phyloP scores from a whole-genome alignment of 2,888 invertebrate genomes.

The Elmis aenea region DNA sequence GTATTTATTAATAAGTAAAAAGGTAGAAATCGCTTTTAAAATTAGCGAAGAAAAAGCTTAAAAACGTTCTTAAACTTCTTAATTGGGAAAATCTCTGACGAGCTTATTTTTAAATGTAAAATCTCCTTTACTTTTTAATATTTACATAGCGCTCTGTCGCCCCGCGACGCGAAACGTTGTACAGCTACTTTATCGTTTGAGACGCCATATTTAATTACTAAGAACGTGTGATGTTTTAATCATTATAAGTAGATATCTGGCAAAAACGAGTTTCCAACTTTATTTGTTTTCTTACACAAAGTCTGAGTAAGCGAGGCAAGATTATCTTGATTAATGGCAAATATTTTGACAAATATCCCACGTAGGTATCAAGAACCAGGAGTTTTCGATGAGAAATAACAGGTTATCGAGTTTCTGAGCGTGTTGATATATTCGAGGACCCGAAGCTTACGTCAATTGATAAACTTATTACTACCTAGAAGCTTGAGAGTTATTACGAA shows the following conservation, averaged over 20 bases:
- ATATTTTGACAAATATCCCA: slow-evolving; percentile 45
- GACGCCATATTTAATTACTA: slow-evolving; percentile 40
- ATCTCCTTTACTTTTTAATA: slow-evolving; percentile 20
- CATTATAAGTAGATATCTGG: slow-evolving; percentile 42
- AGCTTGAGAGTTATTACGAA: no score
- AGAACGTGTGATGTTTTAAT: slow-evolving; percentile 44
- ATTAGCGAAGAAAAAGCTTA: neutral
- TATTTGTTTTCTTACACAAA: slow-evolving; percentile 43
- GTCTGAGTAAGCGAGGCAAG: slow-evolving; percentile 38
- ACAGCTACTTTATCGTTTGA: neutral
- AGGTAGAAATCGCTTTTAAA: no score
- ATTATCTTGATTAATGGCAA: slow-evolving; percentile 47
- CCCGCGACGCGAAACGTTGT: neutral
- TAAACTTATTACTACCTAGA: no score
- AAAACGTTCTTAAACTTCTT: slow-evolving; percentile 21
- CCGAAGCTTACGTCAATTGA: no score
- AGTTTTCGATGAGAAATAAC: slow-evolving; percentile 17
- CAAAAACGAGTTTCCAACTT: slow-evolving; percentile 34
- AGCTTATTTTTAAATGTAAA: slow-evolving; percentile 17
- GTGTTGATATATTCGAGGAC: slow-evolving; percentile 5
- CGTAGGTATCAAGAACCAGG: slow-evolving; percentile 18
- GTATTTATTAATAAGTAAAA: no score
- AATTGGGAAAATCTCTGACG: slow-evolving; percentile 31
- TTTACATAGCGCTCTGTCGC: slow-evolving; percentile 15
- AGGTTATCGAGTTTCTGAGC: slow-evolving; percentile 6